Base-by-base conservation (phyloP, 2,113 vertebrate genomes). In the Physeter macrocephalus region DNA sequence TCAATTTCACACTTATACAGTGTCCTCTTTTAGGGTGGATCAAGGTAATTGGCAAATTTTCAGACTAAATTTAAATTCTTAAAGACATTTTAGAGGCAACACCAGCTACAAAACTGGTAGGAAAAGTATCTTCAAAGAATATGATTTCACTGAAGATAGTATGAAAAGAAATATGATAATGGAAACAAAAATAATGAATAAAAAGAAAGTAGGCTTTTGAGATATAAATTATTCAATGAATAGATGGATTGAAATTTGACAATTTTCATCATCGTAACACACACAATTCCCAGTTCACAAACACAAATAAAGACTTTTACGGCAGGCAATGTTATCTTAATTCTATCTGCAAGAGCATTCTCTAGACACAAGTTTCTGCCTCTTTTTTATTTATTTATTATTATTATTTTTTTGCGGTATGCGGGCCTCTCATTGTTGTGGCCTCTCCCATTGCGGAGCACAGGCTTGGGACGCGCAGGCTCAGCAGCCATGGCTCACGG, bases 161-260 rank as follows among this genome's bases (percentile, higher is more conserved):
- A 21, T 36, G 17, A 62, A 92, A 88, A 80, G 20, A 80, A 85
- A 80, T 43, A 41, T 52, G 36, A 94, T 39, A 36, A 81, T 46
- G n/a, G 13, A 86, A 86, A 89, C 36, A 54, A 81, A 92, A 93
- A 62, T n/a, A 87, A 90, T 34, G 20, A 91, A 59, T 20, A 64
- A 34, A 67, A 95, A 95, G 14, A 14, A 88, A 93, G 52, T 36
- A 74, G 41, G 11, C 18, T 71, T 95, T 74, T 90, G n/a, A 84
- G 62, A 85, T 54, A 21, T 66, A 80, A 90, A 75, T 78, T 92
- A 92, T 69, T 92, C n/a, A 92, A 88, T 80, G 18, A 75, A 81
- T 23, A 94, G 88, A 92, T 62, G 43, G 43, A 57, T 34, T 64
- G 43, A 82, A 72, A 71, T 82, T 77, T 77, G 36, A 59, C 61